phyloP scores from a whole-genome alignment of 2,113 vertebrate species.

The Cyanoderma ruficeps region DNA sequence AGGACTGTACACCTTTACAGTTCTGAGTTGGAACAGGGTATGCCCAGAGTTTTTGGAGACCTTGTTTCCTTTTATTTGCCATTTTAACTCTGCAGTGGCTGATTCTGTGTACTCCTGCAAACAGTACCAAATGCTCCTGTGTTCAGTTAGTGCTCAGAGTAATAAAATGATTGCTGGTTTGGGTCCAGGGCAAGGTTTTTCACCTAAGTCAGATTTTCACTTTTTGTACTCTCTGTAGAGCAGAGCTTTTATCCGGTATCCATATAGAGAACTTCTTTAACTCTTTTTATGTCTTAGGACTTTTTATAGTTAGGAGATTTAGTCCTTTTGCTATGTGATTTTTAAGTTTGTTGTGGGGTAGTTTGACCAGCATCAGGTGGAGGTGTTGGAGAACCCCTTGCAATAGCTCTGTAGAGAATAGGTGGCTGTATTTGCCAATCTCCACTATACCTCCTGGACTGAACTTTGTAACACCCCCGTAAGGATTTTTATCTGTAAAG shows the following conservation, averaged over 20 bases:
- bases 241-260: neutral
- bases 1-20: neutral
- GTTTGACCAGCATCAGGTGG: neutral
- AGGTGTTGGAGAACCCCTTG: neutral
- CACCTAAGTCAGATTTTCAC: neutral
- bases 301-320: neutral
- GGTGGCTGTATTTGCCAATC: neutral
- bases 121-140: neutral
- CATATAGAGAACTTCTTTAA: neutral
- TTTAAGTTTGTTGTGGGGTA: neutral
- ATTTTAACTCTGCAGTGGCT: neutral
- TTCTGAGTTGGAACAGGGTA: neutral
- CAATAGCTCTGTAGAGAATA: neutral
- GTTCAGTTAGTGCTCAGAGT: neutral
- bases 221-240: neutral
- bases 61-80: neutral
- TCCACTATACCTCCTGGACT: neutral
- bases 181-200: neutral
- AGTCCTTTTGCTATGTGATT: neutral
- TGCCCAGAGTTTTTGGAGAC: neutral
- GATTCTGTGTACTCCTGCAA: neutral
- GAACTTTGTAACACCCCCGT: neutral
- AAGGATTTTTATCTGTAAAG: neutral
- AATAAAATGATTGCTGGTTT: neutral
- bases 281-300: neutral